Percentiles rank a stretch among this genome's conserved stretches.
These are phyloP conservation scores for Pipistrellus kuhlii DNA, from an alignment of 2,797 vertebrate genomes.

Conservation along the genomic window DNA sequence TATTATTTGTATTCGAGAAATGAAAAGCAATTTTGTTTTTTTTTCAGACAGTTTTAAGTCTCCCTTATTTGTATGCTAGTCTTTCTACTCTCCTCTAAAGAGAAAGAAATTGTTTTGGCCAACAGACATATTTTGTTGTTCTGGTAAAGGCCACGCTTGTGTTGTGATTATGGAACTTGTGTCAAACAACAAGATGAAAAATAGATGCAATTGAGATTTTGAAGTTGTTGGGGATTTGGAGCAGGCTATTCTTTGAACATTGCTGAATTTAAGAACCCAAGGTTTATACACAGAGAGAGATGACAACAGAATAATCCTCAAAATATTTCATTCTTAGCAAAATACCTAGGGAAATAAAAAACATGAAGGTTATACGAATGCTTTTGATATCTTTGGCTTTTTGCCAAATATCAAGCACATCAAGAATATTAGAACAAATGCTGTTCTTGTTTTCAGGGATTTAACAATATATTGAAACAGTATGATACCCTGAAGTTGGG, in stretches of 20 bases:
- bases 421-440: not conserved
- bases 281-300: not conserved
- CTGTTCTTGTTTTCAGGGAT: not conserved
- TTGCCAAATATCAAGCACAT: conserved; percentile 33
- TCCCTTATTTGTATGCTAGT: conserved; percentile 19
- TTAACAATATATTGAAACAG: not conserved
- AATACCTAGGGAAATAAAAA: not conserved
- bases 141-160: conserved; percentile 2
- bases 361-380: not conserved
- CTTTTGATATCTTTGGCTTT: conserved; percentile 25
- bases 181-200: conserved; percentile 63
- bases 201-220: not conserved
- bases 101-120: not conserved
- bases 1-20: conserved; percentile 13
- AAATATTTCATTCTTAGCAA: conserved; percentile 25
- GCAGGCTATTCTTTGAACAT: not conserved
- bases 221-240: not conserved
- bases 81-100: not conserved
- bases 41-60: conserved; percentile 2
- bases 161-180: conserved; percentile 52
- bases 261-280: not conserved
- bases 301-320: conserved; percentile 7
- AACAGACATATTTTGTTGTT: conserved; percentile 23
- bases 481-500: not conserved
- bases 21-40: conserved; percentile 22